phyloP scores from a whole-genome alignment of 1,140 invertebrate species.

The Physella acuta region DNA sequence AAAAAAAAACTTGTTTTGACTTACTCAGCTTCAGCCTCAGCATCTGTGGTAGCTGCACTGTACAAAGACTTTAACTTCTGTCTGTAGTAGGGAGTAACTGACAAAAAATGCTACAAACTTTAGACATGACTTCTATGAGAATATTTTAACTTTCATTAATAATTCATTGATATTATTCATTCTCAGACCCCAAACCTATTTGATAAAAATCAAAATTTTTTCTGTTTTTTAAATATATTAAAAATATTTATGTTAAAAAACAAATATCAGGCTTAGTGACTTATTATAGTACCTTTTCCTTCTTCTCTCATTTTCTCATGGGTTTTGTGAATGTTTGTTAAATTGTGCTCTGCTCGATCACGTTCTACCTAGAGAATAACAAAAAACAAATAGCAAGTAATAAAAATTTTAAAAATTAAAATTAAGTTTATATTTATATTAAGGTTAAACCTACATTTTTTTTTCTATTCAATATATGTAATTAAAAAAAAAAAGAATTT shows the following conservation, averaged over 20 bases:
- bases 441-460: not conserved
- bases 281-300: conserved; percentile 67
- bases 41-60: conserved; percentile 76
- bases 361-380: conserved; percentile 69
- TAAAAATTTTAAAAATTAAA: too few species aligned
- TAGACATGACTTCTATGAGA: too few species aligned
- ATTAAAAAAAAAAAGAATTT: not conserved
- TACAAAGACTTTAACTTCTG: conserved; percentile 82
- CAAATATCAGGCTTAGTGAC: too few species aligned
- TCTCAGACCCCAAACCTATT: not conserved
- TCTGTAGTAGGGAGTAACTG: conserved; percentile 63
- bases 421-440: too few species aligned
- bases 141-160: too few species aligned
- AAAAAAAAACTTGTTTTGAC: not conserved
- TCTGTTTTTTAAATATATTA: not conserved
- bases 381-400: too few species aligned
- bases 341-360: conserved; percentile 74
- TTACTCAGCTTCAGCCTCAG: conserved; percentile 79
- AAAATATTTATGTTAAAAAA: not conserved
- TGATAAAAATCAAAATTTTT: conserved; percentile 12
- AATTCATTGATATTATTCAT: not conserved
- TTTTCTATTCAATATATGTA: not conserved
- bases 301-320: conserved; percentile 75
- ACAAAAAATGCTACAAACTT: too few species aligned
- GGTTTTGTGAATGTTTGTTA: conserved; percentile 76